phyloP scores from a whole-genome alignment of 2,113 vertebrate genomes.

The Manacus vitellinus region DNA sequence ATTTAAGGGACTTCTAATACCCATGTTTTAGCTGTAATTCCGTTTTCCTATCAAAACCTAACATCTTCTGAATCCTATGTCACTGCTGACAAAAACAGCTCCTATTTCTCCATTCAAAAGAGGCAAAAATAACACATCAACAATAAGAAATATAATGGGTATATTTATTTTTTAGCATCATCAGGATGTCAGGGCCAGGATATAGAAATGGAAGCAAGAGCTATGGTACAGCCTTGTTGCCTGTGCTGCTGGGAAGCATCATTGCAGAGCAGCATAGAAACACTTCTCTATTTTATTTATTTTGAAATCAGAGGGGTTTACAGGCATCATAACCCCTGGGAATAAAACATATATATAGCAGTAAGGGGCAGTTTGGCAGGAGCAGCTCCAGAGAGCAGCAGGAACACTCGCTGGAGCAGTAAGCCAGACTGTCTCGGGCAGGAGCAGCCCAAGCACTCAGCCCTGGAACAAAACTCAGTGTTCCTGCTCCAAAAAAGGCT shows the following conservation, averaged over 20 bases:
- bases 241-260: not conserved
- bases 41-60: not conserved
- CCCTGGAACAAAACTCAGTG: not conserved
- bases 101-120: not conserved
- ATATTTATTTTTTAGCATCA: not conserved
- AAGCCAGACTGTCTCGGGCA: fast-evolving
- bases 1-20: not conserved
- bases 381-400: not conserved
- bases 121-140: not conserved
- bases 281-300: not conserved
- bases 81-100: not conserved
- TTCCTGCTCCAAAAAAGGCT: not conserved
- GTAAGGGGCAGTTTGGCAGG: not conserved
- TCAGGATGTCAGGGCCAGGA: not conserved
- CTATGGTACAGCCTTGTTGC: fast-evolving
- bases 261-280: not conserved
- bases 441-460: not conserved
- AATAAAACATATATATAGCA: not conserved
- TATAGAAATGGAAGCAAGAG: not conserved
- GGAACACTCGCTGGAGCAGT: not conserved
- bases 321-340: not conserved
- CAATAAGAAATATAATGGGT: not conserved
- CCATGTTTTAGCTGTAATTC: not conserved
- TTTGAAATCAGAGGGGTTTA: not conserved
- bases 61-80: not conserved